Evolutionary conservation across 2,113 vertebrate genomes (phyloP).

Genomic region (Hydrochoerus hydrochaeris): DNA sequence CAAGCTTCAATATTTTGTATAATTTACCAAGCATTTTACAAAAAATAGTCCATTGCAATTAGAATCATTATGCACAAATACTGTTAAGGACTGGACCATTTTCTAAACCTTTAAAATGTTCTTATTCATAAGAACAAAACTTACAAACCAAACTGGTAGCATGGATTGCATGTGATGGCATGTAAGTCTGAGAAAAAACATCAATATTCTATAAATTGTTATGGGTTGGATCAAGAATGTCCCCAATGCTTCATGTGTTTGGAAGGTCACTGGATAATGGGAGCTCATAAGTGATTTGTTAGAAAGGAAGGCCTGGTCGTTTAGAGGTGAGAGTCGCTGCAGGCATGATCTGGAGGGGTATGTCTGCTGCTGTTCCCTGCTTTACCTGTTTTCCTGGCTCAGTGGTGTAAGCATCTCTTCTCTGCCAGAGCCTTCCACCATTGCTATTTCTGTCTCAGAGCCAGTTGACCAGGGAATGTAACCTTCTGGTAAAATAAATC

Average conservation of each 20-base stretch:
- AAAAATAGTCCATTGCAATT: slow-evolving; percentile 24
- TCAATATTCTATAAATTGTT: neutral
- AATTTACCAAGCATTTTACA: slow-evolving; percentile 49
- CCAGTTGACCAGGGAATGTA: neutral
- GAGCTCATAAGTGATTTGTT: neutral
- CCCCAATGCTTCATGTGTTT: neutral
- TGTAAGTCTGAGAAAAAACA: neutral
- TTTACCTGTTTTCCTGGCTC: neutral
- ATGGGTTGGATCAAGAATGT: neutral
- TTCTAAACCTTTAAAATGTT: neutral
- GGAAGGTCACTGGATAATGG: neutral
- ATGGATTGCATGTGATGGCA: neutral
- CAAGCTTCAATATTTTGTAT: slow-evolving; percentile 35
- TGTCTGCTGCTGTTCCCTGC: neutral
- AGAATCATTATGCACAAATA: neutral
- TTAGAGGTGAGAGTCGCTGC: neutral
- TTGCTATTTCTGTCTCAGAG: neutral
- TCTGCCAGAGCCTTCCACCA: neutral
- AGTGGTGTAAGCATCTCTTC: neutral
- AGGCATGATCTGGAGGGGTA: neutral
- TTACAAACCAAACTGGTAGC: neutral
- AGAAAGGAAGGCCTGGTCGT: neutral
- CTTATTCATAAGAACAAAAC: slow-evolving; percentile 22
- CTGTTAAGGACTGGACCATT: neutral
- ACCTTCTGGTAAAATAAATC: neutral